A percentile compares a stretch with the other conserved stretches of the same genome.
Conservation (phyloP, 2,113 vertebrate genomes). For the Brienomyrus longianalis region DNA sequence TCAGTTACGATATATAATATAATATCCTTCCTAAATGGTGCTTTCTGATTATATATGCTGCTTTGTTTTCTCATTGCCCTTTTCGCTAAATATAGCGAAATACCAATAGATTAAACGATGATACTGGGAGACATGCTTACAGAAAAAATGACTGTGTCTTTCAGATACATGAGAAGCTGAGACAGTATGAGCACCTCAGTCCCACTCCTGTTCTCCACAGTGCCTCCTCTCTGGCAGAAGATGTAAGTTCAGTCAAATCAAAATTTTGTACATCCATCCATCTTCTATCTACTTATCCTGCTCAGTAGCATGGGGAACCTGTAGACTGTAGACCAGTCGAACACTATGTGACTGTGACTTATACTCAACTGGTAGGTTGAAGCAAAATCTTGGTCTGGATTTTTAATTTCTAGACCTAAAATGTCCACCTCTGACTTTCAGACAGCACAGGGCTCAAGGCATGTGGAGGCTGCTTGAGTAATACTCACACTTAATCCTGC, state of each 20-base stretch:
- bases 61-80: not conserved
- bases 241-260: constrained; percentile 63
- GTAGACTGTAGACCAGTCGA: no score
- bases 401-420: no score
- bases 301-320: no score
- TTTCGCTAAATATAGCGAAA: not conserved
- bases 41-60: not conserved
- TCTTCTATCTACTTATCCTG: no score
- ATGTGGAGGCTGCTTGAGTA: not conserved
- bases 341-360: no score
- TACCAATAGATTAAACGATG: not conserved
- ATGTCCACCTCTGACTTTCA: not conserved
- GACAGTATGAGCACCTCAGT: constrained; percentile 78
- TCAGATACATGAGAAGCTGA: constrained; percentile 88
- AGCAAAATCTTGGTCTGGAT: no score
- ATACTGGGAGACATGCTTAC: not conserved
- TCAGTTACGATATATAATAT: no score
- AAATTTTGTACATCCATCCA: not conserved
- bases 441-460: not conserved
- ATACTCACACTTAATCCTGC: not conserved
- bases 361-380: no score
- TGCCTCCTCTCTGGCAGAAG: constrained; percentile 78
- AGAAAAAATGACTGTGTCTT: constrained; percentile 36
- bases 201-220: constrained; percentile 82
- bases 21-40: not conserved